Base-by-base conservation (phyloP, 2,888 invertebrate genomes). In the Bhutanitis thaidina region DNA sequence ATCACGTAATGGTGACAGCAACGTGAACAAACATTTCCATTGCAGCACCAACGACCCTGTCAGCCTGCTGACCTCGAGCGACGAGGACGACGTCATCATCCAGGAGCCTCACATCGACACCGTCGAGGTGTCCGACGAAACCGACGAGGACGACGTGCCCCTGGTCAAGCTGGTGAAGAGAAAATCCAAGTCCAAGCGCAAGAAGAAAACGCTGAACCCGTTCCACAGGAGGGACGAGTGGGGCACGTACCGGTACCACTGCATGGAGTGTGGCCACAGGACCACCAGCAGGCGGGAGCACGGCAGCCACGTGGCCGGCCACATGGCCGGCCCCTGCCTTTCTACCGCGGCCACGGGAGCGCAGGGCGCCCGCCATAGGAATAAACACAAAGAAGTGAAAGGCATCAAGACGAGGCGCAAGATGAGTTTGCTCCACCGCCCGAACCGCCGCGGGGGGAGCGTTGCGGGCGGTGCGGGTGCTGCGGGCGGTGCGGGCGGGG, bases 11-110 rank as follows among this genome's bases (percentile, higher is more conserved):
- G n/a, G n/a, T n/a, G n/a, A n/a, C n/a, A n/a, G n/a, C n/a, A n/a
- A n/a, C n/a, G n/a, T n/a, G n/a, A n/a, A n/a, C n/a, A n/a, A n/a
- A n/a, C 5, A 20, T 20, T 27, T 1, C 7, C 3, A 9, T 49
- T 54, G 1, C 71, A 82, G 80, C 39, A 68, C 61, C 47, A 62
- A 65, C 0, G 79, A 79, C 10, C 77, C 87, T 0, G 83, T 88
- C 12, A 84, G 83, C 34, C 64, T 88, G 0, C 57, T 88, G 1
- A 87, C 88, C 0, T 88, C 88, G 0, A 81, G 81, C 55, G 88
- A 89, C 41, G 87, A 87, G 1, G 82, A 82, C 27, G 88, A 88
- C 46, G 87, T 87, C 0, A 85, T 89, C 0, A 50, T 88, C 0
- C 64, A 87, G 9, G 88, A 88, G 1, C 88, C 87, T 0, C 64